Conservation (phyloP, 1,140 invertebrate genomes). For the Drosophila obscura region DNA sequence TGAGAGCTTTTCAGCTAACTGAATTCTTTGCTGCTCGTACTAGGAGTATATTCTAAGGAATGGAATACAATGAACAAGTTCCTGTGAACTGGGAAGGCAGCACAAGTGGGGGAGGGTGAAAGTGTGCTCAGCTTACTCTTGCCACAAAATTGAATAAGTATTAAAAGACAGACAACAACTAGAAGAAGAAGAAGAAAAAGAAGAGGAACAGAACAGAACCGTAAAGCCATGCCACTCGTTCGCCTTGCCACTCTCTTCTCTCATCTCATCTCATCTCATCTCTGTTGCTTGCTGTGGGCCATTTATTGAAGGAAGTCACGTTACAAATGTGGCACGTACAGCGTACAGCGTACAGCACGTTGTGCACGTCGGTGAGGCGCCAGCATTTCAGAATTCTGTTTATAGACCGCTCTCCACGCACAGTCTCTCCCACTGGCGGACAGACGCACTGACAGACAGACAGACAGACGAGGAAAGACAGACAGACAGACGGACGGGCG, state of each 20-base stretch:
- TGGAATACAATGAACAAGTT: constrained; percentile 5
- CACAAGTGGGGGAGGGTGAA: neutral
- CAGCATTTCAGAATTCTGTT: constrained; percentile 68
- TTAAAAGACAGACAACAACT: constrained; percentile 32
- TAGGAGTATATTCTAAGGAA: neutral
- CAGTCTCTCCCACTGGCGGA: constrained; percentile 4
- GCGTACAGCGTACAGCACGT: constrained; percentile 60
- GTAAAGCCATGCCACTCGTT: constrained; percentile 12
- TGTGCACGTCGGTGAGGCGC: constrained; percentile 61
- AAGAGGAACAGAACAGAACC: constrained; percentile 19
- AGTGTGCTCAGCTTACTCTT: constrained; percentile 2
- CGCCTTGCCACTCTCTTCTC: constrained; percentile 5
- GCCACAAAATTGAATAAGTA: constrained; percentile 5
- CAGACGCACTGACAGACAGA: neutral
- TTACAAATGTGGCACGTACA: constrained; percentile 74
- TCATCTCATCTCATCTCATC: no score
- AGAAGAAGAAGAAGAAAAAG: neutral
- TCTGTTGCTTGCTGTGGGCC: constrained; percentile 40
- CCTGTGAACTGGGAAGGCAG: no score
- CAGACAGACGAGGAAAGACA: constrained; percentile 1
- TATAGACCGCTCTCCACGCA: constrained; percentile 63
- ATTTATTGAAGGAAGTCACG: constrained; percentile 73
- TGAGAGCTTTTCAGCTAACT: constrained; percentile 15
- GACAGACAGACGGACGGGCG: neutral
- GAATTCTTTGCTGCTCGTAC: constrained; percentile 39